phyloP scores from a whole-genome alignment of 1,140 invertebrate genomes.

The Planococcus citri region DNA sequence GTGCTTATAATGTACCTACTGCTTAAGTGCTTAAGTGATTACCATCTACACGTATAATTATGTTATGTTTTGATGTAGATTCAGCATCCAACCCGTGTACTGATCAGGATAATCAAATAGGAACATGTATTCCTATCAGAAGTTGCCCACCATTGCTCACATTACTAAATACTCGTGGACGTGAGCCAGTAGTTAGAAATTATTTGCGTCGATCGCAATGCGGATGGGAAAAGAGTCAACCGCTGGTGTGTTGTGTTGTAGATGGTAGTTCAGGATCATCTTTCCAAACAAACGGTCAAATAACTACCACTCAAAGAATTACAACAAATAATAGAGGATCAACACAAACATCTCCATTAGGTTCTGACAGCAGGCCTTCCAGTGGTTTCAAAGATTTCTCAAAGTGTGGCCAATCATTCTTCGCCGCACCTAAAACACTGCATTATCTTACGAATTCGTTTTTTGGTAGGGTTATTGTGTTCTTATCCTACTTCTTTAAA shows the following conservation, averaged over 20 bases:
- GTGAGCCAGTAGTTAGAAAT: constrained; percentile 27
- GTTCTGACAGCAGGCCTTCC: background rate
- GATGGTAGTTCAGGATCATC: background rate
- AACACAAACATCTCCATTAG: background rate
- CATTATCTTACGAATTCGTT: constrained; percentile 23
- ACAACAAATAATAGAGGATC: too few species aligned
- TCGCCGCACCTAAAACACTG: constrained; percentile 21
- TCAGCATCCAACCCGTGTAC: too few species aligned
- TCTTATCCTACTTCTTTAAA: too few species aligned
- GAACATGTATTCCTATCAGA: constrained; percentile 34
- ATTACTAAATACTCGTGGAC: constrained; percentile 25
- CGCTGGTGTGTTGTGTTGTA: constrained; percentile 41
- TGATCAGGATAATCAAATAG: too few species aligned
- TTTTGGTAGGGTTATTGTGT: too few species aligned
- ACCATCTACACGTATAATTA: too few species aligned
- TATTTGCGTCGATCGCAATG: constrained; percentile 37
- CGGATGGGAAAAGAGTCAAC: constrained; percentile 38
- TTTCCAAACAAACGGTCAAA: too few species aligned
- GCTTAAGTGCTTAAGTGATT: too few species aligned
- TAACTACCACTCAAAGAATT: background rate
- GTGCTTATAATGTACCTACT: too few species aligned
- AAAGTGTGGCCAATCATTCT: background rate
- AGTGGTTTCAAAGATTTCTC: background rate
- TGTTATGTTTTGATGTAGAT: too few species aligned
- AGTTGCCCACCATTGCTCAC: constrained; percentile 31